Evolutionary conservation across 1,140 invertebrate species (phyloP).

Genomic region (Panagrolaimus sp.): DNA sequence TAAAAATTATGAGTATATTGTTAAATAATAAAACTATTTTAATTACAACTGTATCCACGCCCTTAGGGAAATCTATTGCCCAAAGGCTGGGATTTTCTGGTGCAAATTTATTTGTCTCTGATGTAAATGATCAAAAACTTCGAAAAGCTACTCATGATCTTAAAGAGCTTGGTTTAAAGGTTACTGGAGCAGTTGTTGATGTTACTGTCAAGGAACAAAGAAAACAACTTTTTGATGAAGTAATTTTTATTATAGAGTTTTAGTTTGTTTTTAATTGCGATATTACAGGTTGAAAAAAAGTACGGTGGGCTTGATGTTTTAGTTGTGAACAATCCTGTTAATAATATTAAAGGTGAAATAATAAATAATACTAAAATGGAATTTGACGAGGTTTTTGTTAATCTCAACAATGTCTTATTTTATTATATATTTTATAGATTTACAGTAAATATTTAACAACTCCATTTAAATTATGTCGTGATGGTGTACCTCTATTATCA

Average conservation of each 20-base stretch:
- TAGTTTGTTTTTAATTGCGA: background rate
- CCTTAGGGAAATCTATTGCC: constrained; percentile 18
- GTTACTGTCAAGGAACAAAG: constrained; percentile 20
- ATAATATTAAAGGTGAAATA: constrained; percentile 30
- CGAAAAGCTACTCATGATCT: constrained; percentile 10
- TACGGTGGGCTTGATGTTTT: constrained; percentile 21
- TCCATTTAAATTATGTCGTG: constrained; percentile 22
- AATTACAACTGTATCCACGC: background rate
- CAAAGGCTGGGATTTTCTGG: constrained; percentile 23
- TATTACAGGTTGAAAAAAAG: constrained; percentile 28
- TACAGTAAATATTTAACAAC: constrained; percentile 27
- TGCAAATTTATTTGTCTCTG: constrained; percentile 17
- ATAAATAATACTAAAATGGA: constrained; percentile 22
- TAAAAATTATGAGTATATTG: background rate
- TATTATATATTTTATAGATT: too few species aligned
- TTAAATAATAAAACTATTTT: background rate
- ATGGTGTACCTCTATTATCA: constrained; percentile 22
- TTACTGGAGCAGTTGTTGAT: constrained; percentile 21
- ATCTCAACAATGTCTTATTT: too few species aligned
- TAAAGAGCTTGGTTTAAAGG: constrained; percentile 19
- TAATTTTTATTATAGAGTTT: too few species aligned
- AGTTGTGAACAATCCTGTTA: constrained; percentile 15
- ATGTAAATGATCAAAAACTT: constrained; percentile 18
- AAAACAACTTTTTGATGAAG: constrained; percentile 21
- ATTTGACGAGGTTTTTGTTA: too few species aligned